These are phyloP conservation scores for Spongia lamella DNA, from an alignment of 37 sponge, comb jelly and placozoan genomes.

Conservation along the genomic window DNA sequence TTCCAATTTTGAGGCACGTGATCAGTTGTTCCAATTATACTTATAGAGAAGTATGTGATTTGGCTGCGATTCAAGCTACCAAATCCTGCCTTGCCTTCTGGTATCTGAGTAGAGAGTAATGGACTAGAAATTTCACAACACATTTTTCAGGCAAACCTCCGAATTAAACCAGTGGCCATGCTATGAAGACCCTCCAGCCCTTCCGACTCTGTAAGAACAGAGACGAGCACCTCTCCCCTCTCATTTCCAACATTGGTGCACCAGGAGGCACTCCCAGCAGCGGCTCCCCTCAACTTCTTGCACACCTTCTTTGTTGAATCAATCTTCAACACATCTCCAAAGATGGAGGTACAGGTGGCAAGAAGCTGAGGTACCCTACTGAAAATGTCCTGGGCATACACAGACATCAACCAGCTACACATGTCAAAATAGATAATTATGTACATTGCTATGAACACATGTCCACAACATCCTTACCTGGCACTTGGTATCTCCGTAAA, in stretches of 20 bases:
- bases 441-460: no score
- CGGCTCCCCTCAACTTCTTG: conserved; percentile 55
- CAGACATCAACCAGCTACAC: conserved; percentile 13
- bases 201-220: conserved; percentile 34
- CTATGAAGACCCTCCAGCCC: not conserved
- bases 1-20: no score
- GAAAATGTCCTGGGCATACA: conserved; percentile 31
- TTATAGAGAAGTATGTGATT: no score
- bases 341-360: conserved; percentile 26
- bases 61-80: no score
- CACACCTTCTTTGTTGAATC: conserved; percentile 57
- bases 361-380: conserved; percentile 30
- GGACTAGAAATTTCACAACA: no score
- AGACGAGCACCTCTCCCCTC: conserved; percentile 45
- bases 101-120: no score
- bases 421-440: no score
- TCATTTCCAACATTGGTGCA: conserved; percentile 63
- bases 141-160: no score
- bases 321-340: conserved; percentile 39
- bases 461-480: conserved; percentile 1
- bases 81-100: no score
- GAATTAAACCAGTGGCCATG: conserved; percentile 41
- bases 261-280: conserved; percentile 32
- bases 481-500: no score
- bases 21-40: no score